A percentile compares a stretch with the other conserved stretches of the same genome.
phyloP scores from a whole-genome alignment of 64 coral and sea anemone species.

The Acropora yongei region DNA sequence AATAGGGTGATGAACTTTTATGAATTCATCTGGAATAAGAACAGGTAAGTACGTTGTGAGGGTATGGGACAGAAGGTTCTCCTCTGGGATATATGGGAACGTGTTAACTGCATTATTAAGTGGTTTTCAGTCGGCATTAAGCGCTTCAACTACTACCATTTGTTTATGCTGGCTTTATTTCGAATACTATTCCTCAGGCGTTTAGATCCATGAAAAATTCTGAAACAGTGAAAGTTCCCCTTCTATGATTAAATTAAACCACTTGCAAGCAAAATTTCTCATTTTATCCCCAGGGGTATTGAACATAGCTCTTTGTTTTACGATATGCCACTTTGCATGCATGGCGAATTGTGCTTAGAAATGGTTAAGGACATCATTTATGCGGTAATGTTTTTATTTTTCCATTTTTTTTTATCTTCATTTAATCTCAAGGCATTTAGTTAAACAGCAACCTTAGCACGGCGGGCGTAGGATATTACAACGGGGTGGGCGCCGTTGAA shows the following conservation, averaged over 20 bases:
- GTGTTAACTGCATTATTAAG: too few relatives aligned
- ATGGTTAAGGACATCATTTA: constrained; percentile 63
- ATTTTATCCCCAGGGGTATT: constrained; percentile 50
- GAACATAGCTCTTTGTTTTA: constrained; percentile 73
- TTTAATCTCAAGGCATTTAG: too few relatives aligned
- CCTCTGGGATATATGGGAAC: too few relatives aligned
- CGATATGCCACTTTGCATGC: constrained; percentile 85
- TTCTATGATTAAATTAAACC: background rate
- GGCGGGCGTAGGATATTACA: too few relatives aligned
- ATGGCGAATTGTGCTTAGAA: constrained; percentile 68
- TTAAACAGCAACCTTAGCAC: too few relatives aligned
- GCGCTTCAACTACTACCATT: too few relatives aligned
- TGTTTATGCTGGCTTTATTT: too few relatives aligned
- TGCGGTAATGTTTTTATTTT: constrained; percentile 28
- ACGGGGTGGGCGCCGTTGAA: too few relatives aligned
- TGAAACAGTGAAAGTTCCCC: background rate
- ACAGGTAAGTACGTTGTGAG: constrained; percentile 67
- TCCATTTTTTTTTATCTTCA: background rate
- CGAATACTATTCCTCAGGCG: too few relatives aligned
- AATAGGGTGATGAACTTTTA: constrained; percentile 87
- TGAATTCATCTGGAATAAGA: constrained; percentile 90
- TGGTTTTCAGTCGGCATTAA: too few relatives aligned
- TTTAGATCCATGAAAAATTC: too few relatives aligned
- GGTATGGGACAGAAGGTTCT: too few relatives aligned
- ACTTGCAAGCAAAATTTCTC: background rate